phyloP scores from a whole-genome alignment of 2,888 invertebrate genomes.

The Ochropleura plecta region DNA sequence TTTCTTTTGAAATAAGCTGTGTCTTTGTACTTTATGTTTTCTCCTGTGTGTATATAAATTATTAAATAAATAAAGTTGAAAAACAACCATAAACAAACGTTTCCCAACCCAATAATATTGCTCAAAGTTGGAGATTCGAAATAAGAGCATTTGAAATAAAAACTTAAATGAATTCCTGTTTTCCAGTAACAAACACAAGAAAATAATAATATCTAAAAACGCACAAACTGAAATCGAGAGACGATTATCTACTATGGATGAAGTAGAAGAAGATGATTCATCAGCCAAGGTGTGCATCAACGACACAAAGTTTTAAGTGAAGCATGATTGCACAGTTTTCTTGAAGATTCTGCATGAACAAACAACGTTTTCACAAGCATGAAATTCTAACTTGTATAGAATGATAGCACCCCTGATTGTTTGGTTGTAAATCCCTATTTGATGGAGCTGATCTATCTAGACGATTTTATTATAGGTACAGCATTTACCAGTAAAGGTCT shows the following conservation, averaged over 20 bases:
- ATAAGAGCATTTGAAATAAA: too few relatives aligned
- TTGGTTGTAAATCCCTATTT: conserved; percentile 34
- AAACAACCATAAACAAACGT: too few relatives aligned
- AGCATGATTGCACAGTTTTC: conserved; percentile 67
- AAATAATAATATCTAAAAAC: conserved; percentile 92
- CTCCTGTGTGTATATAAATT: too few relatives aligned
- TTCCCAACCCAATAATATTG: too few relatives aligned
- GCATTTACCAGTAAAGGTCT: neutral
- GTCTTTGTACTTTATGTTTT: too few relatives aligned
- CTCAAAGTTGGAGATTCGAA: neutral
- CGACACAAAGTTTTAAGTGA: conserved; percentile 87
- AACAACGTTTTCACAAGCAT: conserved; percentile 50
- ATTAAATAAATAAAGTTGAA: too few relatives aligned
- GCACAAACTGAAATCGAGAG: conserved; percentile 91
- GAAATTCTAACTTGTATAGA: conserved; percentile 40
- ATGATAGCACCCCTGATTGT: conserved; percentile 50
- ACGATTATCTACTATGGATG: conserved; percentile 96
- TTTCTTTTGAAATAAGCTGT: too few relatives aligned
- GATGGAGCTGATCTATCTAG: conserved; percentile 6
- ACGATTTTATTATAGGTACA: neutral
- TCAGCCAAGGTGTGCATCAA: conserved; percentile 87
- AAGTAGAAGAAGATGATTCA: conserved; percentile 95
- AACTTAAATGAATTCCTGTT: conserved; percentile 29
- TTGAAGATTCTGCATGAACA: conserved; percentile 65
- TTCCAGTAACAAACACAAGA: conserved; percentile 92